phyloP scores from a whole-genome alignment of 2,888 invertebrate genomes.

The Cheilosia urbana region DNA sequence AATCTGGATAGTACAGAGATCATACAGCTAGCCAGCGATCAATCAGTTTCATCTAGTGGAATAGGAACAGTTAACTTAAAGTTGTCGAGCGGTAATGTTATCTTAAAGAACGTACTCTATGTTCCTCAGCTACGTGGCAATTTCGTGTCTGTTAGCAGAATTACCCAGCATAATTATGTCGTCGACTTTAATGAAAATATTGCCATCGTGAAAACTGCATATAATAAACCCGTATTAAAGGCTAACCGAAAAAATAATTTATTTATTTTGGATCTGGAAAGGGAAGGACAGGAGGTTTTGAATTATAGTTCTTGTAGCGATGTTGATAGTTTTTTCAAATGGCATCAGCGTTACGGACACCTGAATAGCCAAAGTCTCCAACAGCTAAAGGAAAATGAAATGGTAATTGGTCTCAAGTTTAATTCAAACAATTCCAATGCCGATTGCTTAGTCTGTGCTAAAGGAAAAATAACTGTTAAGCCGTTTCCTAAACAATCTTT shows the following conservation, averaged over 20 bases:
- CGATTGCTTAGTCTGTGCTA: slow-evolving; percentile 2
- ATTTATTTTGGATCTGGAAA: neutral
- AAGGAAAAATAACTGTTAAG: neutral
- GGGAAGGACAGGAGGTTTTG: neutral
- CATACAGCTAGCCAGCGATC: slow-evolving; percentile 9
- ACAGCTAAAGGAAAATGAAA: slow-evolving; percentile 1
- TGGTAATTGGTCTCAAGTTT: slow-evolving; percentile 19
- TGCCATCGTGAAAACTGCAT: neutral
- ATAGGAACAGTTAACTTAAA: slow-evolving; percentile 10
- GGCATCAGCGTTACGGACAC: slow-evolving; percentile 20
- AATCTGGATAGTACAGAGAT: neutral
- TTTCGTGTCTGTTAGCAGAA: slow-evolving; percentile 30
- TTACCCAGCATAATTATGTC: slow-evolving; percentile 2
- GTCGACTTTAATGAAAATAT: slow-evolving; percentile 14
- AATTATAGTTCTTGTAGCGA: neutral
- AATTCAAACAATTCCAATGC: neutral
- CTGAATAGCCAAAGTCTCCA: slow-evolving; percentile 9
- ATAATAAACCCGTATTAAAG: slow-evolving; percentile 6
- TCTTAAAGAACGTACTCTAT: slow-evolving; percentile 12
- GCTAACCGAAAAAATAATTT: slow-evolving; percentile 6
- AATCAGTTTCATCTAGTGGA: slow-evolving; percentile 14
- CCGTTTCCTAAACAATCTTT: too few relatives aligned
- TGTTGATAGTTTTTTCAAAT: neutral
- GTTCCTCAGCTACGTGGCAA: slow-evolving; percentile 18
- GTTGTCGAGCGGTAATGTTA: neutral